These are phyloP conservation scores for Meloidogyne hapla DNA, from an alignment of 1,140 invertebrate genomes.

Conservation along the genomic window DNA sequence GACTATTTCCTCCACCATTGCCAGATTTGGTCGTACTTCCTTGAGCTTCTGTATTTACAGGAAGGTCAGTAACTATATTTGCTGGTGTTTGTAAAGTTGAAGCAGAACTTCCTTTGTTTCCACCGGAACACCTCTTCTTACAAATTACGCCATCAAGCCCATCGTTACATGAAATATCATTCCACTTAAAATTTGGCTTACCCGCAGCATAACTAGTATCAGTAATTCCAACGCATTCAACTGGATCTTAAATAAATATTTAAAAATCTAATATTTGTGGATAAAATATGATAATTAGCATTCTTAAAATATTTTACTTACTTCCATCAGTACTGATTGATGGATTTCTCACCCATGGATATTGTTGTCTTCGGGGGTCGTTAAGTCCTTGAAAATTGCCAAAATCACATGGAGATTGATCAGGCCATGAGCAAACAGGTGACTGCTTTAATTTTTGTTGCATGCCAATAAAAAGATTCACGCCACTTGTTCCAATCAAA, in stretches of 20 bases:
- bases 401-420: not conserved
- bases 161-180: not conserved
- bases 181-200: not conserved
- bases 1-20: too few species aligned
- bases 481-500: not conserved
- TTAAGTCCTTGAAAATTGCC: not conserved
- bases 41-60: not conserved
- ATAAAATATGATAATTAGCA: too few species aligned
- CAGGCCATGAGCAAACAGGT: not conserved
- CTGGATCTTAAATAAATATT: not conserved
- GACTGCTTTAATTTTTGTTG: not conserved
- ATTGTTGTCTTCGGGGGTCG: not conserved
- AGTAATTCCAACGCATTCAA: not conserved
- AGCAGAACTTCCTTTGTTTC: not conserved
- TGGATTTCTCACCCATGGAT: not conserved
- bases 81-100: not conserved
- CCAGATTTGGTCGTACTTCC: too few species aligned
- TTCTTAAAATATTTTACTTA: not conserved
- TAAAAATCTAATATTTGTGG: too few species aligned
- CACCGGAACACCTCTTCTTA: not conserved
- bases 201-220: not conserved
- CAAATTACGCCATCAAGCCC: not conserved
- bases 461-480: not conserved
- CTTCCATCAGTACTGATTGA: not conserved
- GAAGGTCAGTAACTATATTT: not conserved